Base-by-base conservation (phyloP, 2,888 invertebrate species). In the Sturmia bella region DNA sequence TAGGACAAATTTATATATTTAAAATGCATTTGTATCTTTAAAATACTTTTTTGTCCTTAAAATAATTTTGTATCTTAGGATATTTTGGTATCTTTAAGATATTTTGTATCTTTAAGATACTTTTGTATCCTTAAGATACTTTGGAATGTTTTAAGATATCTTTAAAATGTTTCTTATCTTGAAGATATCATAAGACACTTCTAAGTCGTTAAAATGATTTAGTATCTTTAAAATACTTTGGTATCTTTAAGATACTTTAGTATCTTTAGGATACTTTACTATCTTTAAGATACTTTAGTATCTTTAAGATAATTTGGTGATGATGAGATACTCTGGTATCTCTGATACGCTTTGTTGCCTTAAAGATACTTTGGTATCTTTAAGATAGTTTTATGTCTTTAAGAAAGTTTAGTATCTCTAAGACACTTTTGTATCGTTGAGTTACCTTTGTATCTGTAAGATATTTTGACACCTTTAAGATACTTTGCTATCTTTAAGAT, bases 281-380 rank as follows among this genome's bases (percentile, higher is more conserved):
- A 43, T 43, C 3, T 56, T 37, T 37, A n/a, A 48, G 15, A 32
- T 63, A 48, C 32, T 63, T 63, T 45, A 48, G 43, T 61, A 61
- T 61, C 21, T 24, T 59, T 1, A 15, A 24, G 61, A 17, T 45
- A 63, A 12, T 12, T 27, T 27, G 43, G 32, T 45, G 21, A 39
- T 9, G 39, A n/a, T n/a, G 13, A 39, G 39, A 32, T 57, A 39
- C 21, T 6, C 19, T 39, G 17, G 19, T n/a, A 41, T 57, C 39
- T 39, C 7, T 6, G 0, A 39, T 37, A 39, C 19, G 17, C 56
- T 56, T 56, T 12, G 24, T 9, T 56, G 21, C 43, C 32, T 56
- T 15, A 15, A 9, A 15, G 13, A 7, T 39, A 57, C n/a, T 39
- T 57, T 41, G 19, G 21, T 19, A 57, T 57, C 7, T 13, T 17